Percentiles rank a stretch among this genome's conserved stretches.
These are phyloP conservation scores for Marmota flaviventris DNA, from an alignment of 2,113 vertebrate genomes.

Conservation along the genomic window DNA sequence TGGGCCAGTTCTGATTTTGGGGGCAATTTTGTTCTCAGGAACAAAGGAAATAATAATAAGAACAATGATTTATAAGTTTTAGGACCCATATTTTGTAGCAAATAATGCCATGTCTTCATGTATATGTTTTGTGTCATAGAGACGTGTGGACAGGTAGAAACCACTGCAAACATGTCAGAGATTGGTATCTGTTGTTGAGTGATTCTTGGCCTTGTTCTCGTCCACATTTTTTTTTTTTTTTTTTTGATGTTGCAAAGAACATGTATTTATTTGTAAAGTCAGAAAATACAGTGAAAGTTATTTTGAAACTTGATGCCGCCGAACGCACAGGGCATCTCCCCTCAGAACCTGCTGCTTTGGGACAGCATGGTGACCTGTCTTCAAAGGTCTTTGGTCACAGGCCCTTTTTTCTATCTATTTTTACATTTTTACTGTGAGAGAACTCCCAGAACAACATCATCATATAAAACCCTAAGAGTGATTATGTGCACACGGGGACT, in stretches of 20 bases:
- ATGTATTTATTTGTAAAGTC: background rate
- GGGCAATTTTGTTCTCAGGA: background rate
- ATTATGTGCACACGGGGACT: accelerated
- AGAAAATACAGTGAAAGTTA: background rate
- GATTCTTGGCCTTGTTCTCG: background rate
- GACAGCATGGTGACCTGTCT: background rate
- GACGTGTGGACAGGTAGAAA: background rate
- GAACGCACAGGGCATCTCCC: background rate
- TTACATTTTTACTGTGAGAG: background rate
- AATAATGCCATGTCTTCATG: background rate
- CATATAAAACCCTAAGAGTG: no score
- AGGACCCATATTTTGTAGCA: background rate
- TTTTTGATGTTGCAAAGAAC: background rate
- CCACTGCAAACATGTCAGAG: background rate
- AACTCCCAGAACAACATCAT: background rate
- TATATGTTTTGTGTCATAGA: no score
- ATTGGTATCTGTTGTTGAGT: background rate
- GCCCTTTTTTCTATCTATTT: background rate
- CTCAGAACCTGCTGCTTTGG: background rate
- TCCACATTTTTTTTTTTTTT: background rate
- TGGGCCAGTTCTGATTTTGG: background rate
- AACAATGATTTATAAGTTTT: background rate
- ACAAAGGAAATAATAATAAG: background rate
- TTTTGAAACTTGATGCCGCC: background rate
- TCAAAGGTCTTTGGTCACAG: background rate